A percentile compares a stretch with the other conserved stretches of the same genome.
These are phyloP conservation scores for Desoria tigrina DNA, from an alignment of 2,888 invertebrate species.

Conservation along the genomic window DNA sequence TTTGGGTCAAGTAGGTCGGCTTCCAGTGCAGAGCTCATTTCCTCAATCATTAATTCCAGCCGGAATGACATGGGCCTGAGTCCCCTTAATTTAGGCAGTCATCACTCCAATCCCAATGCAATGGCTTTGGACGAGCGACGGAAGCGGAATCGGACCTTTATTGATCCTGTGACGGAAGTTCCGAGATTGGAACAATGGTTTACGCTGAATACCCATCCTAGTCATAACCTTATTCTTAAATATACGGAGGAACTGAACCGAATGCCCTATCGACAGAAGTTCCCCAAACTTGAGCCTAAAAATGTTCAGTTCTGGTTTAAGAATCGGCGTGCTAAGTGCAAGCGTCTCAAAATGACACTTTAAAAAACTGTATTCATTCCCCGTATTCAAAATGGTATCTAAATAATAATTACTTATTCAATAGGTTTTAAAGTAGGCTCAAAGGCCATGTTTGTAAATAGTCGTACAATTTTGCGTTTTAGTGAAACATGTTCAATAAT, in stretches of 20 bases:
- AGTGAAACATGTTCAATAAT: too few species aligned
- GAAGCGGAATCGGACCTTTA: conserved; percentile 96
- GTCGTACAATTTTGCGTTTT: too few species aligned
- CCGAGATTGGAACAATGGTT: conserved; percentile 94
- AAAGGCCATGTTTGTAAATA: too few species aligned
- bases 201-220: conserved; percentile 95
- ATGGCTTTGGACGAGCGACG: conserved; percentile 69
- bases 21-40: conserved; percentile 51
- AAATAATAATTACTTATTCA: too few species aligned
- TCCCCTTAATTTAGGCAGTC: conserved; percentile 47
- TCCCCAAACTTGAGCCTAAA: conserved; percentile 96
- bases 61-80: conserved; percentile 47
- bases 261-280: conserved; percentile 96
- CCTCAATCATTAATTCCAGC: conserved; percentile 51
- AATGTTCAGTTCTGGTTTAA: conserved; percentile 99
- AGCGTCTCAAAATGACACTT: too few species aligned
- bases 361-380: too few species aligned
- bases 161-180: conserved; percentile 98
- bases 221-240: conserved; percentile 91
- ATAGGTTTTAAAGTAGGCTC: too few species aligned
- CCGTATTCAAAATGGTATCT: too few species aligned
- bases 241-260: conserved; percentile 96
- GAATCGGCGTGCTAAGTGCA: conserved; percentile 96
- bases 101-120: conserved; percentile 42
- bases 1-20: conserved; percentile 42